Conservation (phyloP, 2,113 vertebrate species). For the Anarrhichthys ocellatus region DNA sequence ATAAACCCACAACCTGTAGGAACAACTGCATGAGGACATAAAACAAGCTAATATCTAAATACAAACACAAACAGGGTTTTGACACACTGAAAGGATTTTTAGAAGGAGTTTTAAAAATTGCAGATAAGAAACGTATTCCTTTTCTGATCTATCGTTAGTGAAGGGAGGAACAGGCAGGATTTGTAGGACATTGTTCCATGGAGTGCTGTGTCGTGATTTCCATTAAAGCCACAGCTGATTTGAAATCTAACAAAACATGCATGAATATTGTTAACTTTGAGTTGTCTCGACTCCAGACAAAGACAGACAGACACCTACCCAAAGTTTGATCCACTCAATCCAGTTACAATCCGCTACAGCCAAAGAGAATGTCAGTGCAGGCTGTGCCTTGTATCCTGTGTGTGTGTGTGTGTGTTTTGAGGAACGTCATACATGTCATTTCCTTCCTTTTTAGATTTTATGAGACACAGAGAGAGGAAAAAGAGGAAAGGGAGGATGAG, state of each 20-base stretch:
- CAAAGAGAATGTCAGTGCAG: conserved; percentile 17
- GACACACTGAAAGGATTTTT: background rate
- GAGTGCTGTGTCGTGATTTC: background rate
- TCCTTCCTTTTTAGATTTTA: conserved; percentile 68
- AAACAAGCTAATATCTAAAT: background rate
- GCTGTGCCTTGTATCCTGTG: conserved; percentile 54
- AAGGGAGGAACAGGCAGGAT: background rate
- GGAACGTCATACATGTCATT: conserved; percentile 50
- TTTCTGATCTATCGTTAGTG: background rate
- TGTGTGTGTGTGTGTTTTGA: conserved; percentile 16
- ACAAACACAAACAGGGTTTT: background rate
- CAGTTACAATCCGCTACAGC: conserved; percentile 8
- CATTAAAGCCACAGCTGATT: background rate
- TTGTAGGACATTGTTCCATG: background rate
- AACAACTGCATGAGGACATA: background rate
- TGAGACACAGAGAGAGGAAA: conserved; percentile 23
- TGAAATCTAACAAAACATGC: background rate
- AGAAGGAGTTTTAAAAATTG: background rate
- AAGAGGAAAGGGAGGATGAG: conserved; percentile 23
- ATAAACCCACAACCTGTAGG: background rate
- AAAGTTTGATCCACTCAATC: conserved; percentile 12
- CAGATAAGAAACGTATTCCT: background rate
- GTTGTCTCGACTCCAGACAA: background rate
- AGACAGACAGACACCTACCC: conserved; percentile 47
- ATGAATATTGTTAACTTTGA: background rate